Conservation (phyloP, 2,113 vertebrate species). For the Ceyx margarethae region DNA sequence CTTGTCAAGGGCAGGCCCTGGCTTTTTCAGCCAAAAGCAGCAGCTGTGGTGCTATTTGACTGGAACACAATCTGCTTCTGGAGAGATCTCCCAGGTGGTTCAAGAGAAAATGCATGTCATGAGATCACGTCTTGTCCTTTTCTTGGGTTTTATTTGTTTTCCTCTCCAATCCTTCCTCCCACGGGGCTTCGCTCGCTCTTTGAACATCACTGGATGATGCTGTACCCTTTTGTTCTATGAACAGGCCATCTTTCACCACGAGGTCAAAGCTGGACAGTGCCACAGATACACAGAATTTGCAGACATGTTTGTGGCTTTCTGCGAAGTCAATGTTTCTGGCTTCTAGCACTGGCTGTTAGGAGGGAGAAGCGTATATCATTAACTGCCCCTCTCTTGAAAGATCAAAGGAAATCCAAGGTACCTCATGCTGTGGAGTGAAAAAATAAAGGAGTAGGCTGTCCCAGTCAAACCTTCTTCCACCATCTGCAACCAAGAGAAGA, state of each 20-base stretch:
- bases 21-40: constrained; percentile 21
- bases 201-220: not conserved
- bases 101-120: not conserved
- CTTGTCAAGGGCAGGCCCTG: not conserved
- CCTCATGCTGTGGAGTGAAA: not conserved
- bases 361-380: not conserved
- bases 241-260: not conserved
- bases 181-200: not conserved
- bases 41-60: not conserved
- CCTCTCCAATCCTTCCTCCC: not conserved
- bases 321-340: not conserved
- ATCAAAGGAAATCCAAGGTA: not conserved
- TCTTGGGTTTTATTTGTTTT: constrained; percentile 6
- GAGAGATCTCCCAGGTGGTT: constrained; percentile 31
- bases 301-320: not conserved
- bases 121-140: not conserved
- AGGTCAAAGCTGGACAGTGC: not conserved
- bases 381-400: not conserved
- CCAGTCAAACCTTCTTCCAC: not conserved
- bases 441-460: not conserved
- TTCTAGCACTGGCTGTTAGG: not conserved
- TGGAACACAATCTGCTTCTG: constrained; percentile 36
- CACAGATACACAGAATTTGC: not conserved
- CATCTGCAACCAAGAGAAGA: not conserved
- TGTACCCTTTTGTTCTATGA: not conserved